Conservation (phyloP, 2,888 invertebrate genomes). For the Choreutis nemorana region DNA sequence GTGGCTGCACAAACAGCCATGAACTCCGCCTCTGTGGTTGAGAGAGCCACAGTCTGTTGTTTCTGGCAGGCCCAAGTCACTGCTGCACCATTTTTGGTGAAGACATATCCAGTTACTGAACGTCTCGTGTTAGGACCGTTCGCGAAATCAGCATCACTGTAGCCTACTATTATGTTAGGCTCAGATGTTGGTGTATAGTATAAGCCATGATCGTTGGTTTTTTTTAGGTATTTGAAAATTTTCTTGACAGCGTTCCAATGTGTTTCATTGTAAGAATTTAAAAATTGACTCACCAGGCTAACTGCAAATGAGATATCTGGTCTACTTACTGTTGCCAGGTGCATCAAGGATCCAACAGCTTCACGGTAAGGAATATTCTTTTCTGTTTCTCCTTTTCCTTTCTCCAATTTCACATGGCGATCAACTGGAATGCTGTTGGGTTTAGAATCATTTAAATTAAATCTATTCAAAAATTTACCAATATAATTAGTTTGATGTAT, state of each 20-base stretch:
- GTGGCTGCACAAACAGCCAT: constrained; percentile 6
- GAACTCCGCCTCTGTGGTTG: constrained; percentile 6
- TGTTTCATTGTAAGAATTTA: constrained; percentile 6
- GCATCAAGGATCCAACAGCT: constrained; percentile 12
- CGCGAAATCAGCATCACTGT: constrained; percentile 13
- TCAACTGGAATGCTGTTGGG: constrained; percentile 7
- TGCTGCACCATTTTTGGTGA: constrained; percentile 8
- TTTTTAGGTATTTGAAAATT: constrained; percentile 8
- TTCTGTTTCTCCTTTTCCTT: background rate
- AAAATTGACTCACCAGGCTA: constrained; percentile 9
- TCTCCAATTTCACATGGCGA: constrained; percentile 2
- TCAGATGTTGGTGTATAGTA: too few relatives aligned
- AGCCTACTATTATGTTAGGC: constrained; percentile 7
- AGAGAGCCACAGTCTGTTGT: background rate
- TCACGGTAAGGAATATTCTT: constrained; percentile 11
- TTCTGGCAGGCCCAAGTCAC: constrained; percentile 4
- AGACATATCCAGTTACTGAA: constrained; percentile 9
- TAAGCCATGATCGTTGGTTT: too few relatives aligned
- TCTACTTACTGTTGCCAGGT: constrained; percentile 10
- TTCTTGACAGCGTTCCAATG: constrained; percentile 11
- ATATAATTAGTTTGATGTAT: constrained; percentile 8
- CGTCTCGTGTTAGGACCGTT: constrained; percentile 7
- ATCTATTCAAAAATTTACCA: constrained; percentile 5
- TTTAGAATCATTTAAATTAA: constrained; percentile 7
- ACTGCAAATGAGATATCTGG: constrained; percentile 13